Conservation (phyloP, 2,888 invertebrate genomes). For the Conus canariensis region DNA sequence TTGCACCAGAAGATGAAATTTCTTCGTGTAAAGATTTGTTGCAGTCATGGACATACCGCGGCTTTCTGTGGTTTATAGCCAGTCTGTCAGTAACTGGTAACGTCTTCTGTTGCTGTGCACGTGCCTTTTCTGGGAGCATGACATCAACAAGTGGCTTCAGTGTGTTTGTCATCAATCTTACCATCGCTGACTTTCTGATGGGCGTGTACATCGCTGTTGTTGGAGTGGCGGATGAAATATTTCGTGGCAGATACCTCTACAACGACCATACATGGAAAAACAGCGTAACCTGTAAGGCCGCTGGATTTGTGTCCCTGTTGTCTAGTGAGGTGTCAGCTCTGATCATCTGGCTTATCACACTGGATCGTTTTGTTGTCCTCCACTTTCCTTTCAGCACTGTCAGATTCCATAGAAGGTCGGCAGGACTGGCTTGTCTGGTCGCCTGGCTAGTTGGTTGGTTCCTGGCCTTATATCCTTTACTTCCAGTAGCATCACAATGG, state of each 20-base stretch:
- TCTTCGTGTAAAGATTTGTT: not conserved
- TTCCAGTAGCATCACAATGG: conserved; percentile 5
- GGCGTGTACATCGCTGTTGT: not conserved
- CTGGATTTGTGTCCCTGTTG: not conserved
- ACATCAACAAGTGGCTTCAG: not conserved
- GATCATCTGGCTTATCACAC: not conserved
- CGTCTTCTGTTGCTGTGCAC: not conserved
- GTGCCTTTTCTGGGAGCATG: not conserved
- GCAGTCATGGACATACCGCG: not conserved
- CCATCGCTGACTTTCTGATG: conserved; percentile 14
- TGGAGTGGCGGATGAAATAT: not conserved
- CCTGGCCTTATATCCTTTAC: not conserved
- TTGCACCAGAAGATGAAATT: conserved; percentile 2
- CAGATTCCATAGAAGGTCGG: not conserved
- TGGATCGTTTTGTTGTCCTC: conserved; percentile 5
- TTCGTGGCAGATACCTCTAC: not conserved
- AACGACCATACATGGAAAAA: not conserved
- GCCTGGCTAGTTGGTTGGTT: not conserved
- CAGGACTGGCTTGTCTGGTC: not conserved
- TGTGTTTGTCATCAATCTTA: conserved; percentile 3
- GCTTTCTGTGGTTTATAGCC: not conserved
- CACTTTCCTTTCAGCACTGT: not conserved
- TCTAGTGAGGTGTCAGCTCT: not conserved
- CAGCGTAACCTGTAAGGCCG: not conserved
- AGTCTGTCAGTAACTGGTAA: not conserved